Evolutionary conservation across 2,113 vertebrate species (phyloP).

Genomic region (Chloropsis hardwickii): DNA sequence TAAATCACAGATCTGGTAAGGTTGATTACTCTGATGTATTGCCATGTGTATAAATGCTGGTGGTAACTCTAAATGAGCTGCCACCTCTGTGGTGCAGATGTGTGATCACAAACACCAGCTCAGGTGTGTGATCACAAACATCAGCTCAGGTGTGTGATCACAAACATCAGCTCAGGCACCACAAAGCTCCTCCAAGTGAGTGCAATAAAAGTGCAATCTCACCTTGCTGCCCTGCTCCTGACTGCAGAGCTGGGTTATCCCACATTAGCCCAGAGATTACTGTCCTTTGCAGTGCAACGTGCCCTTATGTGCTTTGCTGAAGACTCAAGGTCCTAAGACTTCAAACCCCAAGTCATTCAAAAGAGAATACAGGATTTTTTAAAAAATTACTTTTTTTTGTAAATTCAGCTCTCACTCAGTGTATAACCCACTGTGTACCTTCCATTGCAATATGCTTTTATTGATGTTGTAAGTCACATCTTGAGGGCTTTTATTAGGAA

Average conservation of each 20-base stretch:
- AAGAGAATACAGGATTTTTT: neutral
- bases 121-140: neutral
- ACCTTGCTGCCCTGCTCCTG: neutral
- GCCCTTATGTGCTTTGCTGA: neutral
- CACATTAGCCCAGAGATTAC: neutral
- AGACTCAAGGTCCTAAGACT: neutral
- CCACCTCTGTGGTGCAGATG: neutral
- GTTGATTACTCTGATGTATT: neutral
- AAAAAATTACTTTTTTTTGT: neutral
- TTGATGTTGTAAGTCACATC: neutral
- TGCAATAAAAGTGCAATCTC: neutral
- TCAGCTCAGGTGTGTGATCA: neutral
- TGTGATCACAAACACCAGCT: neutral
- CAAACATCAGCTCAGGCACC: neutral
- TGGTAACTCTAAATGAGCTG: neutral
- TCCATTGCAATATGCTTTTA: neutral
- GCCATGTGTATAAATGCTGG: neutral
- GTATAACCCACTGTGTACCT: neutral
- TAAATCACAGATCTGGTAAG: constrained; percentile 14
- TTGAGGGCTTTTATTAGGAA: neutral
- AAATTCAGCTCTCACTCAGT: neutral
- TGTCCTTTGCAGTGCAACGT: neutral
- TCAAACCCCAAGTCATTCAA: neutral
- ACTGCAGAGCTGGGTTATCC: neutral
- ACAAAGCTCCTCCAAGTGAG: neutral